Base-by-base conservation (phyloP, 2,797 vertebrate genomes). In the Hydrolagus colliei region DNA sequence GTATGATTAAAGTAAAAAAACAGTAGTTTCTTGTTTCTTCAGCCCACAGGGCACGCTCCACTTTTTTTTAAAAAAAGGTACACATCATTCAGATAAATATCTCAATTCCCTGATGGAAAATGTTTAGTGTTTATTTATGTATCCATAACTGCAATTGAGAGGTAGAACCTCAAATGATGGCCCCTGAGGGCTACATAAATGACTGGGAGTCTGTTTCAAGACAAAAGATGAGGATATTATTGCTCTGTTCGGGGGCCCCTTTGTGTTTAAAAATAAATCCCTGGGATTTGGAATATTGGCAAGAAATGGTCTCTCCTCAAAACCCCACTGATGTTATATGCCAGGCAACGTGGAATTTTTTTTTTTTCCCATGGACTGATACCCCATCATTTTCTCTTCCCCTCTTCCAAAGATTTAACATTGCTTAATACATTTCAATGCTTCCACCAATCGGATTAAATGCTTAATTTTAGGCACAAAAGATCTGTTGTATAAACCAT, bases 1-100 rank as follows among this genome's bases (percentile, higher is more conserved):
- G 20, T 84, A 35, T 84, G 79, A 84, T 84, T 82, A 35, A 68
- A 67, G 63, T 68, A 14, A 16, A 52, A 84, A 84, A 41, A 16
- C 5, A n/a, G 32, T 18, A 71, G 27, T 41, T 71, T 52, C 65
- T 67, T 71, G 52, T 84, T 67, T 18, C 62, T 41, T 18, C 32
- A 84, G 22, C 10, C 18, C 65, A 18, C 65, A 41, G 67, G 65
- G 79, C 65, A 71, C 8, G 9, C 9, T 84, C 32, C 65, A 41
- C 18, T 71, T 41, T 27, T 27, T 27, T 41, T 84, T 52, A 84
- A 84, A 77, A 52, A 52, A 84, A 84, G 62, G 65, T 84, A 71
- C 65, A 84, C 18, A n/a, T 71, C n/a, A 67, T 59, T 77, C 41
- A 77, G 75, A 68, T 68, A 27, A 84, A 71, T 35, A 71, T 84